A percentile compares a stretch with the other conserved stretches of the same genome.
Evolutionary conservation across 2,113 vertebrate genomes (phyloP).

Genomic region (Plectropomus leopardus): DNA sequence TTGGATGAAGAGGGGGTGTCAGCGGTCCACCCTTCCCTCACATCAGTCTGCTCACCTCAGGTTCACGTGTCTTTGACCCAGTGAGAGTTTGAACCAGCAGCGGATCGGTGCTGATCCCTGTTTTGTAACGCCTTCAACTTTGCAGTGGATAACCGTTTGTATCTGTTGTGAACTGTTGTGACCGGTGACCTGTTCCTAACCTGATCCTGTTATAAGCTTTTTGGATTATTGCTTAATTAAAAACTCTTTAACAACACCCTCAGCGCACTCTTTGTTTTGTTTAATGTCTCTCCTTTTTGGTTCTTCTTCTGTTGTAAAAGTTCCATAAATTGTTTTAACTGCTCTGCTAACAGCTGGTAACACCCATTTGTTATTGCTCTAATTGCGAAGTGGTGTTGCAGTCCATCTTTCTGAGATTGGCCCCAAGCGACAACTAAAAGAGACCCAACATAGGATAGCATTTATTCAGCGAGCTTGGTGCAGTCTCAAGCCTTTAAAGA

Average conservation of each 20-base stretch:
- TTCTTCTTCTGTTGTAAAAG: slow-evolving; percentile 12
- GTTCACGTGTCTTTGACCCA: slow-evolving; percentile 60
- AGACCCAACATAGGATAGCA: background rate
- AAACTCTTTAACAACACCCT: slow-evolving; percentile 80
- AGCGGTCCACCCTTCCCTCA: background rate
- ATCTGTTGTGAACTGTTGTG: slow-evolving; percentile 60
- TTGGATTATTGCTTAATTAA: slow-evolving; percentile 82
- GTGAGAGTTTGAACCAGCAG: slow-evolving; percentile 41
- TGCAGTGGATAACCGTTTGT: slow-evolving; percentile 52
- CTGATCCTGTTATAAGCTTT: slow-evolving; percentile 73
- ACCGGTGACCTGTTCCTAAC: slow-evolving; percentile 71
- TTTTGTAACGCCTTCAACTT: slow-evolving; percentile 56
- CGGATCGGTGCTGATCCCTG: slow-evolving; percentile 30
- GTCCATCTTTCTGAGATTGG: background rate
- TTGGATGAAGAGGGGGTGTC: slow-evolving; percentile 49
- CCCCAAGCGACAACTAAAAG: background rate
- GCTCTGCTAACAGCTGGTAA: slow-evolving; percentile 45
- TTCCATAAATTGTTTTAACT: slow-evolving; percentile 21
- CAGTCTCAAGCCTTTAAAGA: background rate
- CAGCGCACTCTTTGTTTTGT: slow-evolving; percentile 49
- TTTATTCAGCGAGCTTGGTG: background rate
- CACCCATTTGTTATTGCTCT: background rate
- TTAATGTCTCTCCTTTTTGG: slow-evolving; percentile 45
- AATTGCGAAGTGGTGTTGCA: background rate
- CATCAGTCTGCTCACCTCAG: slow-evolving; percentile 71